Evolutionary conservation across 2,113 vertebrate species (phyloP).

Genomic region (Prochilodus magdalenae): DNA sequence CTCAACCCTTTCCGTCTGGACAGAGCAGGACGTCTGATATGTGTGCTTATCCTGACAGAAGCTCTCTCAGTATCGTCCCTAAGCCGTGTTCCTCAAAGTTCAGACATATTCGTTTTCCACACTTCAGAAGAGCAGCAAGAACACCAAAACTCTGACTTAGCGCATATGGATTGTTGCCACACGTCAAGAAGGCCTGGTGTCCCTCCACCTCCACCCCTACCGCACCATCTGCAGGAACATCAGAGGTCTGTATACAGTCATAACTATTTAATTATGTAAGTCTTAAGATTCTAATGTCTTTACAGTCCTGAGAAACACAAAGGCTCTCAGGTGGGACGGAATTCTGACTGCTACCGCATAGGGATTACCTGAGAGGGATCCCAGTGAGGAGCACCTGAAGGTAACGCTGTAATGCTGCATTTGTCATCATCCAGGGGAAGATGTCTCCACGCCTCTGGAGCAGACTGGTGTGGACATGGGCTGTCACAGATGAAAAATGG

Average conservation of each 20-base stretch:
- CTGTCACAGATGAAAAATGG: conserved; percentile 39
- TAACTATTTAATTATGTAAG: too few species aligned
- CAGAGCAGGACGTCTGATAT: background rate
- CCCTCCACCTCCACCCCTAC: too few species aligned
- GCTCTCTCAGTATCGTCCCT: background rate
- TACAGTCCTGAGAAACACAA: background rate
- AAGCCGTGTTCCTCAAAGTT: background rate
- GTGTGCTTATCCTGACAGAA: background rate
- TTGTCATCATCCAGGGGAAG: background rate
- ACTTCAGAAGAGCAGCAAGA: background rate
- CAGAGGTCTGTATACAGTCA: too few species aligned
- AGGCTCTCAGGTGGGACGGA: background rate
- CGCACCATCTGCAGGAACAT: too few species aligned
- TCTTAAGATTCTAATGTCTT: too few species aligned
- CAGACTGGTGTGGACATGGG: conserved; percentile 13
- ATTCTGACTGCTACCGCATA: background rate
- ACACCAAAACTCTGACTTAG: background rate
- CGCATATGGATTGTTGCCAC: too few species aligned
- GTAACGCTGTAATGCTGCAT: background rate
- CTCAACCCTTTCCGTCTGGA: background rate
- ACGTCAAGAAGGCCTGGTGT: too few species aligned
- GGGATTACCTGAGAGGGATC: background rate
- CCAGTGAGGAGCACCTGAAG: background rate
- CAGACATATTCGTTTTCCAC: background rate
- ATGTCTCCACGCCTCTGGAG: background rate